phyloP scores from a whole-genome alignment of 1,140 invertebrate species.

The Protaetia brevitarsis region DNA sequence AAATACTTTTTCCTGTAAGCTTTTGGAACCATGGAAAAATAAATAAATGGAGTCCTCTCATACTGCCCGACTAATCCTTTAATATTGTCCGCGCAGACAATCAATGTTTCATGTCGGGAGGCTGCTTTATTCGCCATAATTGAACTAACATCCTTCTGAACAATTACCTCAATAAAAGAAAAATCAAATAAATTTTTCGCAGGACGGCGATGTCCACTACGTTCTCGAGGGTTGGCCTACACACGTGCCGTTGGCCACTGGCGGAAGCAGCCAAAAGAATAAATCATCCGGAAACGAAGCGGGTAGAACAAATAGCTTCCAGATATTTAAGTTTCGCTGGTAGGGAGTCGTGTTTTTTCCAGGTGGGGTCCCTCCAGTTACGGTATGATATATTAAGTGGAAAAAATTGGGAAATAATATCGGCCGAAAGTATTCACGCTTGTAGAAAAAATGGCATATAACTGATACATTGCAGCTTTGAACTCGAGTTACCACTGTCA shows the following conservation, averaged over 20 bases:
- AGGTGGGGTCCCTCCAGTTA: too few relatives aligned
- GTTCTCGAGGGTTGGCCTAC: neutral
- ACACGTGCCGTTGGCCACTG: too few relatives aligned
- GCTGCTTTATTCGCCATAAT: neutral
- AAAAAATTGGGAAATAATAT: too few relatives aligned
- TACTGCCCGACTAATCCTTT: neutral
- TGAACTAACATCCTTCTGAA: conserved; percentile 1
- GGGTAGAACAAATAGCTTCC: neutral
- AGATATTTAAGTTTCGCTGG: neutral
- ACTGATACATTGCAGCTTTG: too few relatives aligned
- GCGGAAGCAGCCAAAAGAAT: neutral
- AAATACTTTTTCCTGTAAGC: too few relatives aligned
- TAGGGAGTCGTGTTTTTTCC: too few relatives aligned
- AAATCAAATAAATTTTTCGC: conserved; percentile 13
- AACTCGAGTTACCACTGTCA: neutral
- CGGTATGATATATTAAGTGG: too few relatives aligned
- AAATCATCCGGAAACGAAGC: neutral
- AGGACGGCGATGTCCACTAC: neutral
- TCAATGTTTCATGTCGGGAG: conserved; percentile 7
- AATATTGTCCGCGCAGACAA: neutral
- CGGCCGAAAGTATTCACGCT: too few relatives aligned
- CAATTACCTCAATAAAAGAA: conserved; percentile 3
- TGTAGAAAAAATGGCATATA: too few relatives aligned
- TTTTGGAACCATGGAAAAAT: too few relatives aligned
- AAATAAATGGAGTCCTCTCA: too few relatives aligned